Base-by-base conservation (phyloP, 2,888 invertebrate species). In the Allophyes oxyacanthae region DNA sequence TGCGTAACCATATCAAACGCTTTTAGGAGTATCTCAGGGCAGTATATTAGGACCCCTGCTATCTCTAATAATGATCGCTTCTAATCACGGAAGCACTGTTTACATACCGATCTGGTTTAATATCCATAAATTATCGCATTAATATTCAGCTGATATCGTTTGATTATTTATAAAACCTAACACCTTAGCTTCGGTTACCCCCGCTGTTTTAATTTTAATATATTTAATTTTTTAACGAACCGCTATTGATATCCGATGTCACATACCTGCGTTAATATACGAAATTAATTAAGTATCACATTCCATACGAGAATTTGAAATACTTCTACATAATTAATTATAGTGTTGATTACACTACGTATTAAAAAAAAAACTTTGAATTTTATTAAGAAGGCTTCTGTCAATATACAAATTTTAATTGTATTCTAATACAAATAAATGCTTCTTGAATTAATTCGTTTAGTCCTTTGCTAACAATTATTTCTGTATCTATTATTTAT, bases 151-250 rank as follows among this genome's bases (percentile, higher is more conserved):
- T 38, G 49, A 28, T 41, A 59, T 45, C 37, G 25, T 74, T 63
- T 58, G 45, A 72, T 64, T 62, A 64, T 25, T 56, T 61, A 58
- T 62, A 44, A 78, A 78, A 67, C 42, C 30, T 65, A 61, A 76
- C 77, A 74, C 74, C 64, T 65, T 26, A 46, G 46, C 50, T 62
- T 56, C 41, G 37, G 61, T 40, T 51, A 40, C 42, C 64, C n/a
- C 71, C 63, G 77, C 77, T 67, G 77, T 38, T 67, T 67, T 49
- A 53, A 65, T 52, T 66, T 59, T 57, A 10, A 52, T 57, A 52
- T 58, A 73, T 67, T 72, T 75, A 65, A 58, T 64, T 55, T 49
- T 33, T 7, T 56, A 30, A 30, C 1, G 8, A 60, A 65, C 66
- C 38, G 44, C 65, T 69, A 46, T 25, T n/a, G 7, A 20, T 8